These are phyloP conservation scores for Regulus satrapa DNA, from an alignment of 2,113 vertebrate genomes.

Conservation along the genomic window DNA sequence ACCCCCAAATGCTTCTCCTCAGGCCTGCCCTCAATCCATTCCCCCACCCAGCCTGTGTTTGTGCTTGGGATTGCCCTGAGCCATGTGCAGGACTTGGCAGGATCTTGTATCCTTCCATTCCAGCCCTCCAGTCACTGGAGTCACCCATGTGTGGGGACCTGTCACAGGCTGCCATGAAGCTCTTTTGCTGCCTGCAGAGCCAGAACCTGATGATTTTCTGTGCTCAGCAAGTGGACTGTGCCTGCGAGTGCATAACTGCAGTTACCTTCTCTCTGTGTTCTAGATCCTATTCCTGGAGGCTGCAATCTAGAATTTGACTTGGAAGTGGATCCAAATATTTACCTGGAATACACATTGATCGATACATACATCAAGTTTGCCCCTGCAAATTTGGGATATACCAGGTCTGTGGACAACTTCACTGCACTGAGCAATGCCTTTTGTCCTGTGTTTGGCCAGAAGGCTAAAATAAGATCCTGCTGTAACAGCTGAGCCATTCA, in stretches of 20 bases:
- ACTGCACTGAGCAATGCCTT: neutral
- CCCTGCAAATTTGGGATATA: slow-evolving; percentile 86
- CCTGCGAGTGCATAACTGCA: neutral
- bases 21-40: neutral
- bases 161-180: neutral
- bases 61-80: neutral
- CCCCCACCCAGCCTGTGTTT: neutral
- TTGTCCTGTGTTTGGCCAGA: neutral
- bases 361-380: slow-evolving; percentile 85
- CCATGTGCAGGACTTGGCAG: neutral
- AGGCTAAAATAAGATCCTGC: neutral
- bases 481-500: neutral
- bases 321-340: slow-evolving; percentile 87
- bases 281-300: slow-evolving; percentile 92
- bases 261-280: neutral
- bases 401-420: slow-evolving; percentile 71
- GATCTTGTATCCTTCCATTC: neutral
- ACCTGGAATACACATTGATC: slow-evolving; percentile 85
- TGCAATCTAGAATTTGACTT: slow-evolving; percentile 88
- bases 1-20: neutral
- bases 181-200: neutral
- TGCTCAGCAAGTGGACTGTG: neutral
- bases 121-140: neutral
- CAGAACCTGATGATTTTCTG: neutral
- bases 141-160: neutral